These are phyloP conservation scores for Idris sp. DNA, from an alignment of 1,140 invertebrate genomes.

Conservation along the genomic window DNA sequence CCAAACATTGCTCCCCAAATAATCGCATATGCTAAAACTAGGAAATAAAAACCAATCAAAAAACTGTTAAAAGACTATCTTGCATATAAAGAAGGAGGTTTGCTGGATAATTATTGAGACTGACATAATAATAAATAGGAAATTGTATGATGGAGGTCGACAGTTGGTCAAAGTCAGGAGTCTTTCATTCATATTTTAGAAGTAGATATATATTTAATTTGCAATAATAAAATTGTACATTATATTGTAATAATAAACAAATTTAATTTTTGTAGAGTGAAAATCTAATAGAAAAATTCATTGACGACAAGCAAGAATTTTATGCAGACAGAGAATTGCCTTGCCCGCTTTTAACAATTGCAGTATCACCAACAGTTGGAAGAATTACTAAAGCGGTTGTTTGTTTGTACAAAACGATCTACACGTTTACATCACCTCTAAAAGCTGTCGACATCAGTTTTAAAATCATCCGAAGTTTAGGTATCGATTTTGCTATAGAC, in stretches of 20 bases:
- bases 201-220: slow-evolving; percentile 1
- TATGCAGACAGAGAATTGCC: slow-evolving; percentile 14
- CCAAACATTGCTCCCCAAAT: background rate
- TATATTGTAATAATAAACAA: too few relatives aligned
- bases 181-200: slow-evolving; percentile 4
- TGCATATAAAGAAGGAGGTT: too few relatives aligned
- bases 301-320: slow-evolving; percentile 7
- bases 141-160: slow-evolving; percentile 19
- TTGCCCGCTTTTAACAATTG: slow-evolving; percentile 6
- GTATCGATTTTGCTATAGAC: background rate
- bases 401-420: slow-evolving; percentile 2
- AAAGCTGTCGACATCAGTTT: slow-evolving; percentile 9
- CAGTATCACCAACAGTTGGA: slow-evolving; percentile 1
- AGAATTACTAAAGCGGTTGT: background rate
- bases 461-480: background rate
- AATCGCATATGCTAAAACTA: background rate
- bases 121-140: slow-evolving; percentile 12
- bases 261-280: slow-evolving; percentile 13
- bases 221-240: background rate
- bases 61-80: too few relatives aligned
- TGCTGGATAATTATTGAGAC: too few relatives aligned
- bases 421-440: slow-evolving; percentile 6
- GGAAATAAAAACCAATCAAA: too few relatives aligned
- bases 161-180: slow-evolving; percentile 4
- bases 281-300: slow-evolving; percentile 8